Conservation (phyloP, 2,888 invertebrate species). For the Heliconius aoede region DNA sequence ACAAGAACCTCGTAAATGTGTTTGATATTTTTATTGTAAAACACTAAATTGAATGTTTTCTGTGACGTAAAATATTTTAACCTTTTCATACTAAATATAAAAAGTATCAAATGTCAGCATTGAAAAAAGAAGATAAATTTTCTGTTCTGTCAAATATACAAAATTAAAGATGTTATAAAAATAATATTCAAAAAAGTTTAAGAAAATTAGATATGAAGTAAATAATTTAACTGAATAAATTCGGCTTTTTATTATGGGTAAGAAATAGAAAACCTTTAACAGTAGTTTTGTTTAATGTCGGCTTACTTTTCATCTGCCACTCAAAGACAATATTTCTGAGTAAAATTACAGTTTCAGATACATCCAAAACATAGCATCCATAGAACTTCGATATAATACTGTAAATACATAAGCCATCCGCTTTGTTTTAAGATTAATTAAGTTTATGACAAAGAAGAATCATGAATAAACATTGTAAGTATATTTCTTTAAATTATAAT, state of each 20-base stretch:
- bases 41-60: neutral
- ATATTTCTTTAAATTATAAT: conserved; percentile 48
- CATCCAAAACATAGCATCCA: conserved; percentile 54
- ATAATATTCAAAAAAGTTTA: conserved; percentile 51
- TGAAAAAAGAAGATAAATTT: conserved; percentile 71
- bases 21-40: neutral
- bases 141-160: conserved; percentile 56
- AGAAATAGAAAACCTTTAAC: conserved; percentile 63
- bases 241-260: conserved; percentile 66
- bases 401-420: conserved; percentile 48
- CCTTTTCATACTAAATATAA: conserved; percentile 32
- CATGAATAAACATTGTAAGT: conserved; percentile 73
- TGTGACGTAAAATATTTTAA: conserved; percentile 6
- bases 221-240: conserved; percentile 32
- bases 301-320: conserved; percentile 65
- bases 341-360: conserved; percentile 59
- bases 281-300: conserved; percentile 54
- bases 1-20: neutral
- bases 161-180: conserved; percentile 58
- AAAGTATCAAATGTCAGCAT: conserved; percentile 59
- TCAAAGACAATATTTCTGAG: conserved; percentile 64
- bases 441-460: conserved; percentile 51
- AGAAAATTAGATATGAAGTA: conserved; percentile 47
- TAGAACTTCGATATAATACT: conserved; percentile 80
- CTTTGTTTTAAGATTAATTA: conserved; percentile 57